phyloP scores from a whole-genome alignment of 2,888 invertebrate species.

The Morpho deidamia region DNA sequence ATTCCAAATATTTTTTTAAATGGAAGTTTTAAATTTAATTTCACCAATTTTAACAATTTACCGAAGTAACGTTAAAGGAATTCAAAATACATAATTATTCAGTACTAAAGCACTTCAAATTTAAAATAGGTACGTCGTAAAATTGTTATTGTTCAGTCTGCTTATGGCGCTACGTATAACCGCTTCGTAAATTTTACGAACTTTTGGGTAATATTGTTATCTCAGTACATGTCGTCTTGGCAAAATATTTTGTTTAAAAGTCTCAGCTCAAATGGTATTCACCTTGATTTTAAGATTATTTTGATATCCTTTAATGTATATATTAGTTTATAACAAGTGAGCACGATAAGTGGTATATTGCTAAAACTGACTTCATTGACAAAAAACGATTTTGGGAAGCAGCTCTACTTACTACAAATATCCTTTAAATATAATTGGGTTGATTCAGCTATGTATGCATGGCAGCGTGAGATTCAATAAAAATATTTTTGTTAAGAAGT shows the following conservation, averaged over 20 bases:
- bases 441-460: no score
- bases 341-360: no score
- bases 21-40: background rate
- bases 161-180: constrained; percentile 61
- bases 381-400: no score
- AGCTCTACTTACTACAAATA: no score
- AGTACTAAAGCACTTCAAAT: constrained; percentile 27
- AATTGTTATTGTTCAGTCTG: constrained; percentile 42
- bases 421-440: no score
- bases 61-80: background rate
- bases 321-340: no score
- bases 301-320: no score
- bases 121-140: constrained; percentile 38
- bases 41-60: background rate
- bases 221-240: constrained; percentile 53
- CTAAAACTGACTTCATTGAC: no score
- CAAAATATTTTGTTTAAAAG: constrained; percentile 43
- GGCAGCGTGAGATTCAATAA: no score
- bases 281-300: no score
- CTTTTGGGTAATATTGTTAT: constrained; percentile 56
- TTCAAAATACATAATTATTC: background rate
- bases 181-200: constrained; percentile 66
- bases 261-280: constrained; percentile 1
- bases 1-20: no score
- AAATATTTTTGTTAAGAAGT: no score